phyloP scores from a whole-genome alignment of 2,888 invertebrate species.

The Cryptus viduatorius region DNA sequence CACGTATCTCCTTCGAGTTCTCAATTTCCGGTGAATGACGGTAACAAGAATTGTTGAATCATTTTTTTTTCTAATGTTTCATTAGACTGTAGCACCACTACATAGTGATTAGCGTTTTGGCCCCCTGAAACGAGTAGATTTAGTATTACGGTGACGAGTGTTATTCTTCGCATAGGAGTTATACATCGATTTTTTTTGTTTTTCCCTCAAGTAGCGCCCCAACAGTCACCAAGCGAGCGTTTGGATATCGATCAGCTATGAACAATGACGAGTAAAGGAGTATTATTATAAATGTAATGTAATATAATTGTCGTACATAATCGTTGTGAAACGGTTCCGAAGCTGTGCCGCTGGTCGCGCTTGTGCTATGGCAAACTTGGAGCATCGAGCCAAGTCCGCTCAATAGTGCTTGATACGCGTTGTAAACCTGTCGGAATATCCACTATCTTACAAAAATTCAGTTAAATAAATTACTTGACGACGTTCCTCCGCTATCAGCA shows the following conservation, averaged over 20 bases:
- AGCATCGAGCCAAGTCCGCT: slow-evolving; percentile 89
- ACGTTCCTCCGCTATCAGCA: slow-evolving; percentile 43
- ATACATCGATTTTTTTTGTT: slow-evolving; percentile 23
- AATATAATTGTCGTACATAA: slow-evolving; percentile 81
- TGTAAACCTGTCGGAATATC: slow-evolving; percentile 87
- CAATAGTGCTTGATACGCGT: slow-evolving; percentile 89
- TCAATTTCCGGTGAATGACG: slow-evolving; percentile 12
- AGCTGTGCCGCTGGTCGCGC: slow-evolving; percentile 76
- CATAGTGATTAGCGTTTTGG: slow-evolving; percentile 55
- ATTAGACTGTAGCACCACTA: slow-evolving; percentile 64
- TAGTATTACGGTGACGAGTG: slow-evolving; percentile 59
- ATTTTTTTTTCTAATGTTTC: slow-evolving; percentile 15
- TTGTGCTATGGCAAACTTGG: slow-evolving; percentile 88
- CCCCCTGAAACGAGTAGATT: slow-evolving; percentile 64
- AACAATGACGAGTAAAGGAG: slow-evolving; percentile 69
- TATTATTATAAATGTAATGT: slow-evolving; percentile 51
- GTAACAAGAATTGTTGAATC: slow-evolving; percentile 12
- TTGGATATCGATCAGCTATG: slow-evolving; percentile 75
- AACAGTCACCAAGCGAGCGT: slow-evolving; percentile 82
- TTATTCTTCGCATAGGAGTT: slow-evolving; percentile 59
- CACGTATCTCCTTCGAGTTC: slow-evolving; percentile 20
- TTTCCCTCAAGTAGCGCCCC: slow-evolving; percentile 71
- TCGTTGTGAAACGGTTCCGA: slow-evolving; percentile 80
- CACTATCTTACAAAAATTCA: slow-evolving; percentile 68
- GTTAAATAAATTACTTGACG: slow-evolving; percentile 53